Percentiles rank a stretch among this genome's conserved stretches.
These are phyloP conservation scores for Drosophila ercepeae DNA, from an alignment of 1,140 invertebrate genomes.

Conservation along the genomic window DNA sequence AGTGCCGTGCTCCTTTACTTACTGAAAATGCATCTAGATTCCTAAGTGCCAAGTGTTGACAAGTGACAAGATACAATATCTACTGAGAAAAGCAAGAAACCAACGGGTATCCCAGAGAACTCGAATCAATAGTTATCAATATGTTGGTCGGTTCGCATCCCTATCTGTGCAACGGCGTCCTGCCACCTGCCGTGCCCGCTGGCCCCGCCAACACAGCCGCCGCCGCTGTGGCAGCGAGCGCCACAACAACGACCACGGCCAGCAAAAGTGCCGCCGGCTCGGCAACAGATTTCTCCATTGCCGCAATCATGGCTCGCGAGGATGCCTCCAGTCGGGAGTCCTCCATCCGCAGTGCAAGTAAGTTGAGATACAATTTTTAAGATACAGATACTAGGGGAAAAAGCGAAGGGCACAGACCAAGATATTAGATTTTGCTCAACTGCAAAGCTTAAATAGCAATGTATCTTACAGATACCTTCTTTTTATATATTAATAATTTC, in stretches of 20 bases:
- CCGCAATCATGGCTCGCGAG: slow-evolving; percentile 94
- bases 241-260: slow-evolving; percentile 54
- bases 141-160: slow-evolving; percentile 82
- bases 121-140: slow-evolving; percentile 29
- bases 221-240: slow-evolving; percentile 29
- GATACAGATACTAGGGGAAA: background rate
- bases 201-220: slow-evolving; percentile 46
- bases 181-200: slow-evolving; percentile 17
- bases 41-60: slow-evolving; percentile 53
- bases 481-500: too few relatives aligned
- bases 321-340: slow-evolving; percentile 86
- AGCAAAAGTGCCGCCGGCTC: slow-evolving; percentile 83
- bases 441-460: too few relatives aligned
- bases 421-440: too few relatives aligned
- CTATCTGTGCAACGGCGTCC: slow-evolving; percentile 79
- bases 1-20: slow-evolving; percentile 24
- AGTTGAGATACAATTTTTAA: slow-evolving; percentile 38
- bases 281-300: slow-evolving; percentile 96
- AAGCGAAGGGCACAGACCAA: background rate
- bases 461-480: background rate
- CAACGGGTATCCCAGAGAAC: slow-evolving; percentile 17
- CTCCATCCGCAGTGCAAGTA: slow-evolving; percentile 83
- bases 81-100: slow-evolving; percentile 17
- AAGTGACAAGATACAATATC: slow-evolving; percentile 34
- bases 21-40: slow-evolving; percentile 41